phyloP scores from a whole-genome alignment of 2,797 vertebrate species.

The Hydrophis major region DNA sequence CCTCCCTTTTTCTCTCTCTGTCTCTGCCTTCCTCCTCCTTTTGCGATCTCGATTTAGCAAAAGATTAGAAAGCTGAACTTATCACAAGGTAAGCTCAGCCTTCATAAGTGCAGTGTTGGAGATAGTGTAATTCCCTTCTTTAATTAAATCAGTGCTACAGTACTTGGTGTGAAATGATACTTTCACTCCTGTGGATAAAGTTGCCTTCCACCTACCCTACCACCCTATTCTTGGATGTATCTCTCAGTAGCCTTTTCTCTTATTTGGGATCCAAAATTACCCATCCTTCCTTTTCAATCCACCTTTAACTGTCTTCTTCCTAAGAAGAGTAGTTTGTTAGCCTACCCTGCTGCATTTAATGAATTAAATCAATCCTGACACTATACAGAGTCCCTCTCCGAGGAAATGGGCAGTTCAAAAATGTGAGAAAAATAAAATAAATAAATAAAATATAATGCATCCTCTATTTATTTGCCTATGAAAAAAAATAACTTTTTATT shows the following conservation, averaged over 20 bases:
- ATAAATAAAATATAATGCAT: constrained; percentile 14
- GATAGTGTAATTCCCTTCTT: constrained; percentile 59
- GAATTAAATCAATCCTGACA: constrained; percentile 9
- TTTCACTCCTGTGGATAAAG: constrained; percentile 41
- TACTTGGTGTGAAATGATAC: constrained; percentile 65
- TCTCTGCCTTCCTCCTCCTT: constrained; percentile 71
- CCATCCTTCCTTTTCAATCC: constrained; percentile 9
- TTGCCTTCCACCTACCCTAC: constrained; percentile 15
- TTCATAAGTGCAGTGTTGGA: constrained; percentile 74
- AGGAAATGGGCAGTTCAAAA: background rate
- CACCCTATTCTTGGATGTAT: constrained; percentile 64
- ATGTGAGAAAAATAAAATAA: background rate
- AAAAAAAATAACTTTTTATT: constrained; percentile 30
- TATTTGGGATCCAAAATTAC: constrained; percentile 19
- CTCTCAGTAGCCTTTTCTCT: constrained; percentile 67
- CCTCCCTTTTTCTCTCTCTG: constrained; percentile 47
- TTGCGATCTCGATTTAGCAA: constrained; percentile 81
- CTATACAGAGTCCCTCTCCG: background rate
- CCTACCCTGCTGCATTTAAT: constrained; percentile 31
- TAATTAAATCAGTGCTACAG: constrained; percentile 53
- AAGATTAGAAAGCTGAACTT: constrained; percentile 84
- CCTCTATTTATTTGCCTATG: constrained; percentile 3
- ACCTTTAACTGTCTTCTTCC: constrained; percentile 43
- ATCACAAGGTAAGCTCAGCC: constrained; percentile 82
- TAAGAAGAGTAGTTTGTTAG: constrained; percentile 14